These are phyloP conservation scores for Odontocolon sp. DNA, from an alignment of 2,888 invertebrate genomes.

Conservation along the genomic window DNA sequence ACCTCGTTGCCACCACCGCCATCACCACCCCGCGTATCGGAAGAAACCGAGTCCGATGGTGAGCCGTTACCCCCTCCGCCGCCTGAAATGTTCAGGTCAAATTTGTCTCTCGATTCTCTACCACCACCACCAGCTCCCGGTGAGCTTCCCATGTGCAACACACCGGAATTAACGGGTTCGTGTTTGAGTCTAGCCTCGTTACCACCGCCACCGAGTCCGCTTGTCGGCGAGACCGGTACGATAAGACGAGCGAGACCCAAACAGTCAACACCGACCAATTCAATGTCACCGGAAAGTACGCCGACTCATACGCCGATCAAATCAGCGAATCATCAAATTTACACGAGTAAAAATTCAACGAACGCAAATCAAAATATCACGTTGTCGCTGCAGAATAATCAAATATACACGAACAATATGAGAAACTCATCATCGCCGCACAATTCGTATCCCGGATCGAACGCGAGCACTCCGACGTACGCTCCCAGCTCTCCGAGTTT, in stretches of 20 bases:
- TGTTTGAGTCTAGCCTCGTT: constrained; percentile 87
- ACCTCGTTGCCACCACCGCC: constrained; percentile 82
- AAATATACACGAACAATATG: constrained; percentile 68
- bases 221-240: constrained; percentile 81
- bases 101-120: constrained; percentile 89
- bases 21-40: constrained; percentile 80
- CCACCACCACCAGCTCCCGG: constrained; percentile 89
- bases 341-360: constrained; percentile 73
- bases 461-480: constrained; percentile 74
- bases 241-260: constrained; percentile 81
- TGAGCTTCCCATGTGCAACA: constrained; percentile 82
- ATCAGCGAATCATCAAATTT: constrained; percentile 64
- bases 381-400: constrained; percentile 69
- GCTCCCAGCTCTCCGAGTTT: constrained; percentile 74
- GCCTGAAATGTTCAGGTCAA: constrained; percentile 88
- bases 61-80: constrained; percentile 88
- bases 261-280: constrained; percentile 80
- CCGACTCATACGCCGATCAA: constrained; percentile 80
- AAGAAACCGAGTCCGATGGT: constrained; percentile 82
- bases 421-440: constrained; percentile 71
- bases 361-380: constrained; percentile 71
- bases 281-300: constrained; percentile 79
- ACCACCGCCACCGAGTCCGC: constrained; percentile 88
- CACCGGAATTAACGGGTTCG: constrained; percentile 86
- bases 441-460: constrained; percentile 76